A percentile compares a stretch with the other conserved stretches of the same genome.
phyloP scores from a whole-genome alignment of 2,888 invertebrate species.

The Peribatodes rhomboidaria region DNA sequence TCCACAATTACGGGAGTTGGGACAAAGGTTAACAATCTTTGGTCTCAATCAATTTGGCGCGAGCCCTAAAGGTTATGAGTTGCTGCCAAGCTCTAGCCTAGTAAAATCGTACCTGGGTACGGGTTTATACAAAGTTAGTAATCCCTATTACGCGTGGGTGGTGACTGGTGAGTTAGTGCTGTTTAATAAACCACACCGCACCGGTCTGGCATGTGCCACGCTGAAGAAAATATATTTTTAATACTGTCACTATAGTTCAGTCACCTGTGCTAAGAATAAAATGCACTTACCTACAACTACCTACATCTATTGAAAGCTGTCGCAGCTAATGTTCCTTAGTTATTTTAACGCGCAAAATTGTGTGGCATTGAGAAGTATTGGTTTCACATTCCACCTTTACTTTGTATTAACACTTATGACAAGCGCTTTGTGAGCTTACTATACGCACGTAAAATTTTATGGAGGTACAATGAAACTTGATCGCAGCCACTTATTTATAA shows the following conservation, averaged over 20 bases:
- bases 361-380: background rate
- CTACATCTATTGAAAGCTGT: background rate
- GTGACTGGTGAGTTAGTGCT: constrained; percentile 51
- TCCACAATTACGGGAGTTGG: too few relatives aligned
- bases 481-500: background rate
- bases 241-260: constrained; percentile 45
- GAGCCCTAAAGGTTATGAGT: too few relatives aligned
- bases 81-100: background rate
- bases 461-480: background rate
- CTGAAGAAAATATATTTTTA: constrained; percentile 52
- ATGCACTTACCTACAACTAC: background rate
- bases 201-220: constrained; percentile 44
- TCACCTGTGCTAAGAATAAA: constrained; percentile 18
- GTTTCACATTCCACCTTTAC: constrained; percentile 2
- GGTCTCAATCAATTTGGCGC: too few relatives aligned
- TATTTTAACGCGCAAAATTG: constrained; percentile 7
- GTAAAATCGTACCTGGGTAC: constrained; percentile 4
- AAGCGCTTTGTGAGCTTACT: background rate
- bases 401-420: background rate
- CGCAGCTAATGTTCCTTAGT: background rate
- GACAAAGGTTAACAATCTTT: too few relatives aligned
- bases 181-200: constrained; percentile 52
- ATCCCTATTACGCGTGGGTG: constrained; percentile 16
- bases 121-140: too few relatives aligned
- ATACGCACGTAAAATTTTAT: background rate